phyloP scores from a whole-genome alignment of 2,797 vertebrate species.

The Hemibagrus guttatus region DNA sequence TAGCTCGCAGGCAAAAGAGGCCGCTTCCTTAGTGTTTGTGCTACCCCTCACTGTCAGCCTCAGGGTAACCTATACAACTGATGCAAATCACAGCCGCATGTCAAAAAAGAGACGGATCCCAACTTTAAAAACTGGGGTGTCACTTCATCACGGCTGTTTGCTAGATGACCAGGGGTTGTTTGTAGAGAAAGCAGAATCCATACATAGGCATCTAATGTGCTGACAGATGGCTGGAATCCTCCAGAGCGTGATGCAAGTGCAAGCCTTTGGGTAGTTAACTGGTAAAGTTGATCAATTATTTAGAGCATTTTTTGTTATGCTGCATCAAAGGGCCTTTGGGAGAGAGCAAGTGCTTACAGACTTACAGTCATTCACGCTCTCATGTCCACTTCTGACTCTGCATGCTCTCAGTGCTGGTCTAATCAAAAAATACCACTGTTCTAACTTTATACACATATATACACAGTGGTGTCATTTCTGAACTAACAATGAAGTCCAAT shows the following conservation, averaged over 20 bases:
- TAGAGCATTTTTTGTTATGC: constrained; percentile 65
- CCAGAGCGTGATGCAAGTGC: constrained; percentile 68
- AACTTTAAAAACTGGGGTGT: constrained; percentile 50
- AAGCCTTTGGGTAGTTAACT: constrained; percentile 70
- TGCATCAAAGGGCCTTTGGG: constrained; percentile 55
- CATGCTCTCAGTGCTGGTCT: not conserved
- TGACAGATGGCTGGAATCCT: constrained; percentile 58
- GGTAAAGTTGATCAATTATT: constrained; percentile 73
- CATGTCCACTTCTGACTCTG: constrained; percentile 37
- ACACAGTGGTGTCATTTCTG: not conserved
- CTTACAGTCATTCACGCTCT: constrained; percentile 54
- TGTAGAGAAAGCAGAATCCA: constrained; percentile 45
- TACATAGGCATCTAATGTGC: constrained; percentile 51
- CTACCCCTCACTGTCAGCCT: constrained; percentile 65
- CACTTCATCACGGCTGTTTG: constrained; percentile 49
- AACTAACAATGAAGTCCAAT: not conserved
- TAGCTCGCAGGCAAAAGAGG: constrained; percentile 50
- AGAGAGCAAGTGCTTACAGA: constrained; percentile 55
- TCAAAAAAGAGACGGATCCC: constrained; percentile 53
- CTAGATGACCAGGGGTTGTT: constrained; percentile 65
- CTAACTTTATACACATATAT: too few relatives aligned
- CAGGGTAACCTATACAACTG: constrained; percentile 67
- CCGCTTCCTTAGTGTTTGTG: constrained; percentile 57
- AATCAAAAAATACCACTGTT: not conserved
- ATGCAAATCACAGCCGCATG: constrained; percentile 75